phyloP scores from a whole-genome alignment of 1,140 invertebrate species.

The Riptortus pedestris region DNA sequence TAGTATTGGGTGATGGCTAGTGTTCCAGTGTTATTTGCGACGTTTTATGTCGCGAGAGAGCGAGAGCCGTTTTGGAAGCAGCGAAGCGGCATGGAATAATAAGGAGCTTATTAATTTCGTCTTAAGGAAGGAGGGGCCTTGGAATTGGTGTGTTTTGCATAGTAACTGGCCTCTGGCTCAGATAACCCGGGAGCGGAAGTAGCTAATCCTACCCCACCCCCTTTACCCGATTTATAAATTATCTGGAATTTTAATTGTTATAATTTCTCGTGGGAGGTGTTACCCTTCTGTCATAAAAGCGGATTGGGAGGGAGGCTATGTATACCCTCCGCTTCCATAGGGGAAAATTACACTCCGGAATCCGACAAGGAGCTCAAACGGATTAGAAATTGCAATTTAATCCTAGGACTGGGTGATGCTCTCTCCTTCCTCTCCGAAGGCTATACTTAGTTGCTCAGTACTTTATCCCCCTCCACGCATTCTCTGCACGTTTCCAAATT shows the following conservation, averaged over 20 bases:
- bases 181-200: constrained; percentile 18
- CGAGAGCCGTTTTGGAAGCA: constrained; percentile 22
- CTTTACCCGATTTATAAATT: constrained; percentile 10
- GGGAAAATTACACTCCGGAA: background rate
- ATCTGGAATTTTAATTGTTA: constrained; percentile 15
- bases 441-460: too few relatives aligned
- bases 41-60: constrained; percentile 18
- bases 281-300: constrained; percentile 15
- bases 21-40: constrained; percentile 23
- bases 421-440: too few relatives aligned
- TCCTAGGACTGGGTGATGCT: too few relatives aligned
- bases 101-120: constrained; percentile 28
- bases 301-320: background rate
- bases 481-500: too few relatives aligned
- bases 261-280: constrained; percentile 13
- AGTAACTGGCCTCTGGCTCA: constrained; percentile 19
- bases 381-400: too few relatives aligned
- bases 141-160: constrained; percentile 25
- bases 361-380: too few relatives aligned
- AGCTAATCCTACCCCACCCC: constrained; percentile 12
- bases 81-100: constrained; percentile 26
- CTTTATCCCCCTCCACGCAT: too few relatives aligned
- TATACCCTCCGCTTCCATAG: background rate
- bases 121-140: constrained; percentile 23
- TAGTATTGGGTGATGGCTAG: constrained; percentile 21